phyloP scores from a whole-genome alignment of 92 coral and sea anemone genomes.

The Siderastrea radians region DNA sequence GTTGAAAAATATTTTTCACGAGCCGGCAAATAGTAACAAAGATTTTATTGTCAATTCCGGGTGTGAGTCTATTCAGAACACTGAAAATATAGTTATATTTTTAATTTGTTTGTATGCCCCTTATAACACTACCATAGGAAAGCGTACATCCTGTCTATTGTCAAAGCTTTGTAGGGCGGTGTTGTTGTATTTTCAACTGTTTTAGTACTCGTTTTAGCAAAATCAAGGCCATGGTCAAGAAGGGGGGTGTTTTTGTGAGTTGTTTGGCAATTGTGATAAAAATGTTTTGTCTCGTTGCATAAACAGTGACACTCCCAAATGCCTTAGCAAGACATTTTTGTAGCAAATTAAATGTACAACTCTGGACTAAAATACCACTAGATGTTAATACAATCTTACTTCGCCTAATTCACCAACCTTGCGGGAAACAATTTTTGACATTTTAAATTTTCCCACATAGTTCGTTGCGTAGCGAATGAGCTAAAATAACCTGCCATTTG shows the following conservation, averaged over 20 bases:
- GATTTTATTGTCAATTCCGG: neutral
- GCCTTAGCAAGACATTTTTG: neutral
- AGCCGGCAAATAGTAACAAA: neutral
- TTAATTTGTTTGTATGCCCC: constrained; percentile 22
- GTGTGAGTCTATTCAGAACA: neutral
- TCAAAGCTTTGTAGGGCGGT: constrained; percentile 7
- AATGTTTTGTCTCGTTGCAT: neutral
- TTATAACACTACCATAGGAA: neutral
- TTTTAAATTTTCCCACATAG: neutral
- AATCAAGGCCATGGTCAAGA: neutral
- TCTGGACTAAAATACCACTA: no score
- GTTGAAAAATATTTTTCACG: neutral
- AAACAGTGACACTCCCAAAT: neutral
- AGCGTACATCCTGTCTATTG: neutral
- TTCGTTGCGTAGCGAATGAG: neutral
- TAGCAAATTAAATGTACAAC: no score
- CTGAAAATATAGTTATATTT: constrained; percentile 1
- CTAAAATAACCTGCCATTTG: neutral
- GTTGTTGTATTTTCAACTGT: neutral
- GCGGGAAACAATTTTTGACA: no score
- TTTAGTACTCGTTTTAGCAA: neutral
- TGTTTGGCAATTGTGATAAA: neutral
- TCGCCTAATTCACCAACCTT: no score
- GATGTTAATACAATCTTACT: no score
- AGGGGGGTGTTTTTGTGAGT: neutral